These are phyloP conservation scores for Timandra comae DNA, from an alignment of 2,888 invertebrate species.

Conservation along the genomic window DNA sequence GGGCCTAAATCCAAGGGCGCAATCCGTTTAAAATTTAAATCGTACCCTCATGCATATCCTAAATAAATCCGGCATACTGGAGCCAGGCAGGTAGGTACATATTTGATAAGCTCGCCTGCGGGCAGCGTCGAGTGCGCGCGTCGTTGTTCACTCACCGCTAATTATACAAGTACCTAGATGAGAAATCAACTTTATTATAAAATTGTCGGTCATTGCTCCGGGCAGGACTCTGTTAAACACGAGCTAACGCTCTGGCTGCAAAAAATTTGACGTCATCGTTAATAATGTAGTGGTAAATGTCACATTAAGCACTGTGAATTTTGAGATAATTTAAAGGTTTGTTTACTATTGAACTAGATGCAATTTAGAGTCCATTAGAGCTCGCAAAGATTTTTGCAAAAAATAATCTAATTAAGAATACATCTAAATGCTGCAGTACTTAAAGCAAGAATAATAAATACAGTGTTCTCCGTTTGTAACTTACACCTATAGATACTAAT, in stretches of 20 bases:
- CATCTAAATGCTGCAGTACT: too few relatives aligned
- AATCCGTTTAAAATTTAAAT: slow-evolving; percentile 77
- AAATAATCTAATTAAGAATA: too few relatives aligned
- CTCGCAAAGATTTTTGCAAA: too few relatives aligned
- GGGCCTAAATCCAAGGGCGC: slow-evolving; percentile 70
- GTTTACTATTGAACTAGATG: too few relatives aligned
- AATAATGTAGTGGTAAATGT: too few relatives aligned
- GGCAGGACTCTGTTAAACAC: background rate
- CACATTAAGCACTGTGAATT: too few relatives aligned
- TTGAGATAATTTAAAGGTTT: too few relatives aligned
- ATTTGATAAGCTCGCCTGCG: slow-evolving; percentile 70
- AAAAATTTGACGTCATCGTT: too few relatives aligned
- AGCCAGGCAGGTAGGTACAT: slow-evolving; percentile 69
- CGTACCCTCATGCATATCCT: slow-evolving; percentile 76
- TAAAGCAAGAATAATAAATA: too few relatives aligned
- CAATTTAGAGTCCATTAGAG: too few relatives aligned
- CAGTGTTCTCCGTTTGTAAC: slow-evolving; percentile 5
- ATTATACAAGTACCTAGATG: slow-evolving; percentile 57
- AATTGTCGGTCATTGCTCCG: slow-evolving; percentile 26
- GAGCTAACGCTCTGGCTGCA: too few relatives aligned
- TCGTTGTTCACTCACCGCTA: slow-evolving; percentile 60
- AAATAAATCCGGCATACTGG: slow-evolving; percentile 72
- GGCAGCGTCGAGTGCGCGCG: slow-evolving; percentile 37
- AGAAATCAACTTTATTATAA: slow-evolving; percentile 51
- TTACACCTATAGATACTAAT: slow-evolving; percentile 57